Evolutionary conservation across 1,140 invertebrate genomes (phyloP).

Genomic region (Cydia strobilella): DNA sequence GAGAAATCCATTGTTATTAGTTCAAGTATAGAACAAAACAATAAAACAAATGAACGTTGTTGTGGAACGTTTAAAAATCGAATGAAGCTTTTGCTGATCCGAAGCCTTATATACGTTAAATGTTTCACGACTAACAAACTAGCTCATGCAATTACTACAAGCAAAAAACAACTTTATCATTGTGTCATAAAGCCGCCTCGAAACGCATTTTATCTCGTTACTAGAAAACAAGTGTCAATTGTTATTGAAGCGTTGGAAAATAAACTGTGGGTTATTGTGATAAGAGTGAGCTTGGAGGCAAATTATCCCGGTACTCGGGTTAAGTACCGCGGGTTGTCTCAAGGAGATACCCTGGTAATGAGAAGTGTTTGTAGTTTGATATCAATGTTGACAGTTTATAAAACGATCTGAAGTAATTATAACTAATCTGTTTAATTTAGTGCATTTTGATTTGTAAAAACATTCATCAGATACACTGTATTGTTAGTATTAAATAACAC

Average conservation of each 20-base stretch:
- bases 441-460: neutral
- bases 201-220: neutral
- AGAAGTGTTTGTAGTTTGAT: conserved; percentile 22
- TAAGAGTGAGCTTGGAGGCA: conserved; percentile 13
- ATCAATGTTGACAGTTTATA: conserved; percentile 19
- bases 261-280: neutral
- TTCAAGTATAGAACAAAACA: neutral
- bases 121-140: neutral
- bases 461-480: neutral
- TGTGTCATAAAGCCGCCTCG: neutral
- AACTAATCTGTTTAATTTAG: neutral
- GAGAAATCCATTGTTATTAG: conserved; percentile 53
- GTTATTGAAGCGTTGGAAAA: neutral
- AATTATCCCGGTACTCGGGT: conserved; percentile 5
- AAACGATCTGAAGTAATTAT: neutral
- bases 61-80: neutral
- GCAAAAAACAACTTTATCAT: neutral
- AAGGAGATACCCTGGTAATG: conserved; percentile 3
- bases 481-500: no score
- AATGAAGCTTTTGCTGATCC: neutral
- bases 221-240: neutral
- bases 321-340: conserved; percentile 3
- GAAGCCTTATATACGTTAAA: conserved; percentile 23
- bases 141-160: neutral
- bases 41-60: conserved; percentile 4